Percentiles rank a stretch among this genome's conserved stretches.
phyloP scores from a whole-genome alignment of 2,113 vertebrate species.

The Vulpes ferrilata region DNA sequence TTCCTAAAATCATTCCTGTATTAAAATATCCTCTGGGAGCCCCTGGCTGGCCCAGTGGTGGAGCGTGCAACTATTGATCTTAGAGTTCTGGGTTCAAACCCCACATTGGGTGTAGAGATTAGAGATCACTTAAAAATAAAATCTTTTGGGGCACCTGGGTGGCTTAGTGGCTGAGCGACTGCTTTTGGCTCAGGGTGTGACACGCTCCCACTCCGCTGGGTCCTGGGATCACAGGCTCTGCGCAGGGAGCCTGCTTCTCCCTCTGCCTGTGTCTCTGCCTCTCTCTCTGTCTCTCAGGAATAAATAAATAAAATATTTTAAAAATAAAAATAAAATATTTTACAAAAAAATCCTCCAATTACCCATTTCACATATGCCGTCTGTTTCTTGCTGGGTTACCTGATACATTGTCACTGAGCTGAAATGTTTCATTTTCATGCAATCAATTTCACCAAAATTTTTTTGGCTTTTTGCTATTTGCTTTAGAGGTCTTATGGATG shows the following conservation, averaged over 20 bases:
- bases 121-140: background rate
- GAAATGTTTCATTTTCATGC: background rate
- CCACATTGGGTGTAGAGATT: background rate
- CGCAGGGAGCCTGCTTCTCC: background rate
- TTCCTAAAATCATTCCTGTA: background rate
- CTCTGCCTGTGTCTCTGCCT: too few relatives aligned
- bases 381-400: background rate
- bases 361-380: background rate
- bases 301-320: background rate
- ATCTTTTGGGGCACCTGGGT: background rate
- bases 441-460: background rate
- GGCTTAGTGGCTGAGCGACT: background rate
- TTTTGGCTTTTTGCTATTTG: background rate
- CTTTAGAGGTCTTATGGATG: background rate
- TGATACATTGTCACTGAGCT: background rate
- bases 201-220: fast-evolving
- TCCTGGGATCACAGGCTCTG: background rate
- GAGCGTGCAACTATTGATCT: background rate
- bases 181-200: too few relatives aligned
- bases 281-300: background rate
- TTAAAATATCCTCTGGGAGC: background rate
- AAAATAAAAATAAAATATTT: too few relatives aligned
- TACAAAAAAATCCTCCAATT: background rate
- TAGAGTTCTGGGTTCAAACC: background rate
- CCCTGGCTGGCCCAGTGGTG: background rate